Evolutionary conservation across 2,113 vertebrate species (phyloP).

Genomic region (Scomber scombrus): DNA sequence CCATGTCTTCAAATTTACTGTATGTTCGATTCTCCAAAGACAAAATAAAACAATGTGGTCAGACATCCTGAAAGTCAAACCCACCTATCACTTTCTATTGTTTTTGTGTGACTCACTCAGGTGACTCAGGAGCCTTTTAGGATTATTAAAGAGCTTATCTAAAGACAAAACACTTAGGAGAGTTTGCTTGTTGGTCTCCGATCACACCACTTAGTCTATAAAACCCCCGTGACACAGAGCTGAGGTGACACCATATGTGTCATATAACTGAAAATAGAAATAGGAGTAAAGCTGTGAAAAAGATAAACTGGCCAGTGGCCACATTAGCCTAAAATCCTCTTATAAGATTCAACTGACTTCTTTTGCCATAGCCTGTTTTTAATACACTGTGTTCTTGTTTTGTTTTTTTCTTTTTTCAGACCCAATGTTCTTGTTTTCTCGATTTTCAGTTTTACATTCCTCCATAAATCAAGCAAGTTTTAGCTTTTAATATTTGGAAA

Average conservation of each 20-base stretch:
- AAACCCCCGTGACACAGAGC: conserved; percentile 35
- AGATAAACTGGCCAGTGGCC: conserved; percentile 48
- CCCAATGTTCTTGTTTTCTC: not conserved
- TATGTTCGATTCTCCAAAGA: conserved; percentile 29
- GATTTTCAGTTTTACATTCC: not conserved
- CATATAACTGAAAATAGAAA: conserved; percentile 57
- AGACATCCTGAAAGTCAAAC: conserved; percentile 4
- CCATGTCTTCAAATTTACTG: conserved; percentile 20
- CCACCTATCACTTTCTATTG: conserved; percentile 40
- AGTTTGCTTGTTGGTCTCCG: conserved; percentile 32
- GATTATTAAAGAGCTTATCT: conserved; percentile 51
- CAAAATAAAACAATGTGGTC: conserved; percentile 11
- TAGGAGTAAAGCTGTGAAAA: conserved; percentile 42
- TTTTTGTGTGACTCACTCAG: conserved; percentile 31
- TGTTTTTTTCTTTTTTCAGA: not conserved
- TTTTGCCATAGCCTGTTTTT: conserved; percentile 15
- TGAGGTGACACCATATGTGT: conserved; percentile 57
- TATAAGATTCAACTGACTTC: conserved; percentile 26
- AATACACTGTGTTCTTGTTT: conserved; percentile 10
- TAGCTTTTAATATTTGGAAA: not conserved
- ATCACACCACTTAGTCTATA: conserved; percentile 14
- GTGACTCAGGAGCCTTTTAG: conserved; percentile 56
- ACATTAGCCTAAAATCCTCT: conserved; percentile 52
- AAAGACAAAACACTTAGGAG: conserved; percentile 20
- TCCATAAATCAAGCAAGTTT: not conserved